Conservation (phyloP, 2,888 invertebrate species). For the Dione vanillae region DNA sequence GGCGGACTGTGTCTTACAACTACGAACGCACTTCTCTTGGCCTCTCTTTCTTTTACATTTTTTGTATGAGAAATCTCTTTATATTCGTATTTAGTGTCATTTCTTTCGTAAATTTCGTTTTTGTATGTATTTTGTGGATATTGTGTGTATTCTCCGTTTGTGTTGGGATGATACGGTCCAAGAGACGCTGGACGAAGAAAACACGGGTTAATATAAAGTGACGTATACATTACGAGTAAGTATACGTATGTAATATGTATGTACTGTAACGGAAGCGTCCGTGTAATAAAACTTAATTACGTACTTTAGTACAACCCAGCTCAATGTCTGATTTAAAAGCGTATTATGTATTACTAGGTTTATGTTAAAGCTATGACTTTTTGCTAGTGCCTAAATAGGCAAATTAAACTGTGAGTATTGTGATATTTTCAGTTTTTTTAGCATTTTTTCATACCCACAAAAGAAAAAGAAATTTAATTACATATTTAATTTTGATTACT, state of each 20-base stretch:
- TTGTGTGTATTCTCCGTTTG: constrained; percentile 77
- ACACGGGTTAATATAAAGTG: constrained; percentile 75
- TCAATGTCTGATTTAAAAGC: background rate
- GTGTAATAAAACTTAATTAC: constrained; percentile 58
- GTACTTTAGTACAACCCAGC: constrained; percentile 39
- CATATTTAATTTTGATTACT: too few relatives aligned
- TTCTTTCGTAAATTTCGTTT: constrained; percentile 80
- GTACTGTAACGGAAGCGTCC: constrained; percentile 59
- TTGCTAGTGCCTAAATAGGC: background rate
- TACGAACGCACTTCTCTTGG: constrained; percentile 86
- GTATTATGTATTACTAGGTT: background rate
- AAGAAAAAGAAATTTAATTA: background rate
- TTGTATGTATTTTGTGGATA: constrained; percentile 78
- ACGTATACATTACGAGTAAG: constrained; percentile 73
- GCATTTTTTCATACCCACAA: background rate
- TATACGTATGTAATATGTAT: background rate
- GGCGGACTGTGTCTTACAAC: constrained; percentile 86
- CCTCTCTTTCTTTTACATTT: constrained; percentile 79
- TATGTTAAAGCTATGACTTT: background rate
- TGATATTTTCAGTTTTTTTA: background rate
- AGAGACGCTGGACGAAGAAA: constrained; percentile 78
- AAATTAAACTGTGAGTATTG: background rate
- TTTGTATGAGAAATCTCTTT: constrained; percentile 81
- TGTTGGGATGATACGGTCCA: constrained; percentile 79
- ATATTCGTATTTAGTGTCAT: constrained; percentile 76